Conservation (phyloP, 1,140 invertebrate genomes). For the Drosophila ercepeae region DNA sequence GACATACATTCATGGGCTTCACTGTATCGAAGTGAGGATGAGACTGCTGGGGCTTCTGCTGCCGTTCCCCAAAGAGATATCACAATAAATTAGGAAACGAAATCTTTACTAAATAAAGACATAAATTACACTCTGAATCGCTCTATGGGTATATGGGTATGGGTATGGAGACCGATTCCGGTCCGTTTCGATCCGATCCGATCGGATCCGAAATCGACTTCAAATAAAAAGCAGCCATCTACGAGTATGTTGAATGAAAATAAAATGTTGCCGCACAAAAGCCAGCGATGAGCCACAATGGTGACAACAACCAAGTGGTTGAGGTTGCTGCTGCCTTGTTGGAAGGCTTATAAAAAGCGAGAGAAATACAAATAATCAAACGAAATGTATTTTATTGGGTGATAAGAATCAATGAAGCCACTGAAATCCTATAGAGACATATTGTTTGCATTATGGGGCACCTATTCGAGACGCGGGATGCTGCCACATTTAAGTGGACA, state of each 20-base stretch:
- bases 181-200: constrained; percentile 16
- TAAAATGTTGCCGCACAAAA: constrained; percentile 68
- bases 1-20: background rate
- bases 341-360: constrained; percentile 63
- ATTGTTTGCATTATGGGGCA: constrained; percentile 83
- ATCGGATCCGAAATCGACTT: constrained; percentile 38
- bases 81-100: constrained; percentile 84
- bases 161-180: constrained; percentile 36
- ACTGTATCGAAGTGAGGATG: constrained; percentile 2
- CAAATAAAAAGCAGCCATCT: constrained; percentile 68
- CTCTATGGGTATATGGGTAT: constrained; percentile 57
- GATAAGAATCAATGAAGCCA: constrained; percentile 84
- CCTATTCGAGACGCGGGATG: constrained; percentile 14
- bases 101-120: constrained; percentile 84
- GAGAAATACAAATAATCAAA: constrained; percentile 83
- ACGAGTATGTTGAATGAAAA: constrained; percentile 78
- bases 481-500: constrained; percentile 21
- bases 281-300: constrained; percentile 64
- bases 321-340: background rate
- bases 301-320: constrained; percentile 50
- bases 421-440: constrained; percentile 84
- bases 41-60: constrained; percentile 36
- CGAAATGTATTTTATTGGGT: constrained; percentile 84
- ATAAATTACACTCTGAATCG: constrained; percentile 83
- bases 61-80: constrained; percentile 81